Evolutionary conservation across 2,797 vertebrate species (phyloP).

Genomic region (Acanthiza pusilla): DNA sequence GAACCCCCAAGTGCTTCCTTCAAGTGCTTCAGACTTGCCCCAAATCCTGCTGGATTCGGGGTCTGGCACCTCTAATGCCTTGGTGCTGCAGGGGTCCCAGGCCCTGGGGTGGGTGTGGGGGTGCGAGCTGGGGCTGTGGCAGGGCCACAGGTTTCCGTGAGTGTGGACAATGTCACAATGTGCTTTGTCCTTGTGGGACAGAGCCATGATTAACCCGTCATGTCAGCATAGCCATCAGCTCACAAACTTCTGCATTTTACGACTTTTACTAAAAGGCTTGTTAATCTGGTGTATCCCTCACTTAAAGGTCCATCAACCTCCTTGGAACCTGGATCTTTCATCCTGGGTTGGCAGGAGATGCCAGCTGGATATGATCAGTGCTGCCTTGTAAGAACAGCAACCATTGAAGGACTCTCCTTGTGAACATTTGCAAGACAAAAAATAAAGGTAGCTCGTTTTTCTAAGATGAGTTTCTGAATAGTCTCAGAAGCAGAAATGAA

Average conservation of each 20-base stretch:
- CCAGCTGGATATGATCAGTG: not conserved
- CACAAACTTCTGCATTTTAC: not conserved
- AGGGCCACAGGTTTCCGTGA: not conserved
- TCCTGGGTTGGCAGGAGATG: not conserved
- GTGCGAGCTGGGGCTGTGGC: not conserved
- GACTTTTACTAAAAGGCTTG: not conserved
- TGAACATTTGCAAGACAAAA: not conserved
- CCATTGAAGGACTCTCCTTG: not conserved
- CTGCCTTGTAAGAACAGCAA: not conserved
- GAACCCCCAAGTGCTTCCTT: not conserved
- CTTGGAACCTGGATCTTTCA: not conserved
- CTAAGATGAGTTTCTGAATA: not conserved
- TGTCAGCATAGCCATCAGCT: not conserved
- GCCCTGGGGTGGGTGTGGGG: not conserved
- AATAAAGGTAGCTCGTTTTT: not conserved
- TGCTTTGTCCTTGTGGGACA: not conserved
- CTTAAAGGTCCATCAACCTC: not conserved
- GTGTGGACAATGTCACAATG: fast-evolving
- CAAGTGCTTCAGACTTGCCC: not conserved
- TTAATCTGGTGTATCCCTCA: not conserved
- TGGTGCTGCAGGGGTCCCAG: not conserved
- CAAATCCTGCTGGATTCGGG: not conserved
- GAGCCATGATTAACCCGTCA: not conserved
- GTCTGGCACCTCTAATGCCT: not conserved
- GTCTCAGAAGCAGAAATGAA: not conserved